Evolutionary conservation across 2,797 vertebrate genomes (phyloP).

Genomic region (Octomys mimax): DNA sequence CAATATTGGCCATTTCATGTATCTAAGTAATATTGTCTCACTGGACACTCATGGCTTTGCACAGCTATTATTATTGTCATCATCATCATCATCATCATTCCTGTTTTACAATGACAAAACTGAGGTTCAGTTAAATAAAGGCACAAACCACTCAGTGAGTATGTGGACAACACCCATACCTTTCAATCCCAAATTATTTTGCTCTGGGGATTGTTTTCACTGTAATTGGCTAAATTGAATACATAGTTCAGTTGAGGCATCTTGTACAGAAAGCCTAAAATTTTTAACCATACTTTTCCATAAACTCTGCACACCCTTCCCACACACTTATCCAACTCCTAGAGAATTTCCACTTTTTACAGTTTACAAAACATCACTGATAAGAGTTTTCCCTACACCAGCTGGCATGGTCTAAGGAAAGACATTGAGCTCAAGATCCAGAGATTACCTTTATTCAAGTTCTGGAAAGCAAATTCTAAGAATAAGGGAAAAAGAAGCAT

Average conservation of each 20-base stretch:
- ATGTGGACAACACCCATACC: background rate
- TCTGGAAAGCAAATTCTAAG: constrained; percentile 23
- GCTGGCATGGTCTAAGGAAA: background rate
- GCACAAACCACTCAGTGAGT: background rate
- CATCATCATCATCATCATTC: background rate
- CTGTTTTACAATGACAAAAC: background rate
- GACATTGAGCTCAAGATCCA: background rate
- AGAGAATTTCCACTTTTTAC: background rate
- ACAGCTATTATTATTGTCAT: background rate
- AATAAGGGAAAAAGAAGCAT: background rate
- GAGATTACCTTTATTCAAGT: background rate
- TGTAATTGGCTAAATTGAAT: background rate
- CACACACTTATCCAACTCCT: background rate
- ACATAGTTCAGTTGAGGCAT: background rate
- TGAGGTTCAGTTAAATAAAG: background rate
- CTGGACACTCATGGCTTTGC: background rate
- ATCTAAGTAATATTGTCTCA: background rate
- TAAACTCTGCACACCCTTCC: background rate
- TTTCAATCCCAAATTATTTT: background rate
- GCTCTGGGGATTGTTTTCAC: background rate
- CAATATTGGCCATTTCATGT: background rate
- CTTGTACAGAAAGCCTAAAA: background rate
- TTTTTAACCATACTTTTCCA: background rate
- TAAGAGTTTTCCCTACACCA: background rate
- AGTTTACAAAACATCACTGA: background rate